phyloP scores from a whole-genome alignment of 2,888 invertebrate species.

The Drosophila putrida region DNA sequence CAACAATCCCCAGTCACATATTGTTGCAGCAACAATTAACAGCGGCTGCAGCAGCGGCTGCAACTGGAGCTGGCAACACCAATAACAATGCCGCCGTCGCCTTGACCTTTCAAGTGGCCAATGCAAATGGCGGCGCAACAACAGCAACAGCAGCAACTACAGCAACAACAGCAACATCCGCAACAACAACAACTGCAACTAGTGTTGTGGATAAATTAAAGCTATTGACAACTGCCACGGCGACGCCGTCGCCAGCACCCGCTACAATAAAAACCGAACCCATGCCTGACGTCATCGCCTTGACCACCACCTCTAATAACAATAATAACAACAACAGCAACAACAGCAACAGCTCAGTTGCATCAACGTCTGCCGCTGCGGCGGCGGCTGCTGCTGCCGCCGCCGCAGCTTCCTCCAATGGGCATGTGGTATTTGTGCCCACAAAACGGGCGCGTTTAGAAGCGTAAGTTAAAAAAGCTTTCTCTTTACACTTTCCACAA shows the following conservation, averaged over 20 bases:
- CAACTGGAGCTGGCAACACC: slow-evolving; percentile 54
- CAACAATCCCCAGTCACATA: slow-evolving; percentile 71
- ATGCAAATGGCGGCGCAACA: slow-evolving; percentile 55
- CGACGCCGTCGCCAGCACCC: slow-evolving; percentile 55
- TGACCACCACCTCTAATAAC: slow-evolving; percentile 53
- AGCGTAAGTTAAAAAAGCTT: slow-evolving; percentile 76
- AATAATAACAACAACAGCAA: slow-evolving; percentile 33
- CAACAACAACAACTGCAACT: slow-evolving; percentile 28
- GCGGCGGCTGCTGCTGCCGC: slow-evolving; percentile 50
- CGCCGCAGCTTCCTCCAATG: slow-evolving; percentile 84
- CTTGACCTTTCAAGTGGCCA: slow-evolving; percentile 60
- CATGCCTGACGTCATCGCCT: slow-evolving; percentile 82
- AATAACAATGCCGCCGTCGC: slow-evolving; percentile 43
- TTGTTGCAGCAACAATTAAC: slow-evolving; percentile 82
- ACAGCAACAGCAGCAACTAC: slow-evolving; percentile 10
- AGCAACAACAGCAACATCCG: slow-evolving; percentile 14
- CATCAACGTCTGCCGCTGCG: slow-evolving; percentile 54
- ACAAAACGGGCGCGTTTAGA: slow-evolving; percentile 87
- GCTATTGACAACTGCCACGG: slow-evolving; percentile 75
- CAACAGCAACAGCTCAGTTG: slow-evolving; percentile 33
- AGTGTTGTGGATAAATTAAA: slow-evolving; percentile 78
- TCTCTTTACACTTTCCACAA: too few species aligned
- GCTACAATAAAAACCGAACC: slow-evolving; percentile 84
- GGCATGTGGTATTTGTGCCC: slow-evolving; percentile 83
- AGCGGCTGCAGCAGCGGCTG: slow-evolving; percentile 56